These are phyloP conservation scores for Protonemura montana DNA, from an alignment of 2,888 invertebrate species.

Conservation along the genomic window DNA sequence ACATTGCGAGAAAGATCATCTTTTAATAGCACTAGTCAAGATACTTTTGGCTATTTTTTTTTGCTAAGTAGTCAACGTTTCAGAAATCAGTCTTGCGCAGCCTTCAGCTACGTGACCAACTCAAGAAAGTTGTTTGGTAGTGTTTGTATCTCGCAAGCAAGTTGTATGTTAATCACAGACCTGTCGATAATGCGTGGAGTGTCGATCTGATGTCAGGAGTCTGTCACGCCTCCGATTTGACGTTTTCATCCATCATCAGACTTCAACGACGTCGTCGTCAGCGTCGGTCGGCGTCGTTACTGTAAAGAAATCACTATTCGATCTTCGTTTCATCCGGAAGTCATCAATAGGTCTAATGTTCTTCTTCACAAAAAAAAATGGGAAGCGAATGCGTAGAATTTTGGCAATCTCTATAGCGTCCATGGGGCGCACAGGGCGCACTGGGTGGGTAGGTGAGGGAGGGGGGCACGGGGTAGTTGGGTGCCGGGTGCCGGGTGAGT, in stretches of 20 bases:
- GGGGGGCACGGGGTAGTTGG: slow-evolving; percentile 16
- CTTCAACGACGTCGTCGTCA: neutral
- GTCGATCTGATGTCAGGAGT: neutral
- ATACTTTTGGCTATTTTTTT: neutral
- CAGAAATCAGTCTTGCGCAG: too few relatives aligned
- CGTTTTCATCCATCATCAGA: neutral
- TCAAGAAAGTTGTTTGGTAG: neutral
- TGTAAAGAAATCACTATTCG: neutral
- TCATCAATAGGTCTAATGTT: neutral
- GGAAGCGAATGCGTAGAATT: neutral
- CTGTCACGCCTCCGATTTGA: neutral
- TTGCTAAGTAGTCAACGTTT: too few relatives aligned
- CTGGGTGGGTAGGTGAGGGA: neutral
- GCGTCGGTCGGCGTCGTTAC: neutral
- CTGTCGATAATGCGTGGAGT: neutral
- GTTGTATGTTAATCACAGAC: neutral
- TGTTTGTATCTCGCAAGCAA: neutral
- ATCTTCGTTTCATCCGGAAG: neutral
- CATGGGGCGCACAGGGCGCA: neutral
- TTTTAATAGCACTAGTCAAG: neutral
- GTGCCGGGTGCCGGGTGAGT: neutral
- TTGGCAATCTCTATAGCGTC: neutral
- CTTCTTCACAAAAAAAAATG: neutral
- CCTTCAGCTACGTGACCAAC: neutral
- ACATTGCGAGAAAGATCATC: neutral